A percentile compares a stretch with the other conserved stretches of the same genome.
phyloP scores from a whole-genome alignment of 2,888 invertebrate species.

The Erpobdella octoculata region DNA sequence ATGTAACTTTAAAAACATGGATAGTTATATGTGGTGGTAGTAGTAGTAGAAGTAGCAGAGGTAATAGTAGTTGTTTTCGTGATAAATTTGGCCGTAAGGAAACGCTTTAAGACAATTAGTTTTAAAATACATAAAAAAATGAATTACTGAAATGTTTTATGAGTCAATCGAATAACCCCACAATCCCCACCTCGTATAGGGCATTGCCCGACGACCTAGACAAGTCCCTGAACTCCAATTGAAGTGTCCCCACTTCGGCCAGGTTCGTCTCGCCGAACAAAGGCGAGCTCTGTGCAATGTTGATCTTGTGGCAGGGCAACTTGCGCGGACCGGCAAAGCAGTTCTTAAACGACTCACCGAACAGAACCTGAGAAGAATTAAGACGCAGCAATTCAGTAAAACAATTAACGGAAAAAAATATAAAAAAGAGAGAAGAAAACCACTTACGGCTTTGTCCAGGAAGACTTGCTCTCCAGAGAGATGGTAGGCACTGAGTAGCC shows the following conservation, averaged over 20 bases:
- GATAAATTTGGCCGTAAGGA: too few relatives aligned
- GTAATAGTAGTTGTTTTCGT: too few relatives aligned
- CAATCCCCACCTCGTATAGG: constrained; percentile 72
- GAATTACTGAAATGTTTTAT: too few relatives aligned
- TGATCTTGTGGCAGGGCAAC: constrained; percentile 84
- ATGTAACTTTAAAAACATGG: too few relatives aligned
- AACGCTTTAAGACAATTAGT: too few relatives aligned
- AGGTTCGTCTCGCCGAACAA: constrained; percentile 64
- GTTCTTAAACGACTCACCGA: constrained; percentile 77
- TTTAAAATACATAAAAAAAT: too few relatives aligned
- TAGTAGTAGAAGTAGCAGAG: too few relatives aligned
- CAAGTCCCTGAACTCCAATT: constrained; percentile 88
- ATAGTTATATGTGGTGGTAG: too few relatives aligned
- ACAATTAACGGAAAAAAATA: neutral
- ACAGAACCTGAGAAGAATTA: constrained; percentile 54
- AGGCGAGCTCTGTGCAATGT: constrained; percentile 81
- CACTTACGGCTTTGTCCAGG: constrained; percentile 69
- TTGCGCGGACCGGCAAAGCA: constrained; percentile 68
- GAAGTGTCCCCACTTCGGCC: constrained; percentile 90
- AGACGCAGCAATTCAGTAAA: neutral
- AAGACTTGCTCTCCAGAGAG: constrained; percentile 78
- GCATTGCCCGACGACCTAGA: constrained; percentile 70
- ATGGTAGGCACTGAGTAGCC: constrained; percentile 81
- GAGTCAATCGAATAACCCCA: too few relatives aligned
- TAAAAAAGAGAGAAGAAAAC: neutral